Base-by-base conservation (phyloP, 2,113 vertebrate genomes). In the Prochilodus magdalenae region DNA sequence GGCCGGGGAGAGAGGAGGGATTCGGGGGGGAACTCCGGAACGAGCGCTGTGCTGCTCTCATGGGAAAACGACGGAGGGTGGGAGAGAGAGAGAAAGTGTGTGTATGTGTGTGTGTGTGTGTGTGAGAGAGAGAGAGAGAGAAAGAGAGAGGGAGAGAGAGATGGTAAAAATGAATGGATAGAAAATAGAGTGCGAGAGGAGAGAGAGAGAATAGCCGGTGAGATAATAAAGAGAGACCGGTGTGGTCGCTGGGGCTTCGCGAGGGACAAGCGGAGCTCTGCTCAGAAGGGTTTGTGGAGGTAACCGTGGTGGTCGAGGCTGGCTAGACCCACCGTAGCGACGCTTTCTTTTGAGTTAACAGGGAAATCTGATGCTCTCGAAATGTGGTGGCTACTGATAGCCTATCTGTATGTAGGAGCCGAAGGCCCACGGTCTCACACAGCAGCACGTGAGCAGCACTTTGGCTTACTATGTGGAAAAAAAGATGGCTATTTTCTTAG, bases 151-250 rank as follows among this genome's bases (percentile, higher is more conserved):
- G 88, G 16, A 59, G 20, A 20, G 82, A 62, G 33, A 71, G 90
- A 91, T 89, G 89, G 90, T 91, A 93, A 93, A 93, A 92, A 93
- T 89, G 92, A 91, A 94, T 92, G 91, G 90, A 91, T 93, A 89
- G 91, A 90, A 93, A 92, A 93, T 91, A 90, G 90, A 92, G 92
- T 91, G 90, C 88, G 85, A 89, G 91, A 79, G 87, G 89, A 36
- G 36, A 90, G 92, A 89, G 40, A 44, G 40, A 44, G 40, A 44
- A 44, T 44, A 87, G 90, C 89, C 91, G 88, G 83, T 66, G 82
- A 91, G 90, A 92, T 94, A 89, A 93, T 95, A 94, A 92, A 91
- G 89, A 91, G 90, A 91, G 91, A 81, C 79, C 81, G 89, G 86
- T 89, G 91, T 91, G 89, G 30, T 71, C 67, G 92, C 89, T 89